Evolutionary conservation across 2,888 invertebrate species (phyloP).

Genomic region (Eulithis prunata): DNA sequence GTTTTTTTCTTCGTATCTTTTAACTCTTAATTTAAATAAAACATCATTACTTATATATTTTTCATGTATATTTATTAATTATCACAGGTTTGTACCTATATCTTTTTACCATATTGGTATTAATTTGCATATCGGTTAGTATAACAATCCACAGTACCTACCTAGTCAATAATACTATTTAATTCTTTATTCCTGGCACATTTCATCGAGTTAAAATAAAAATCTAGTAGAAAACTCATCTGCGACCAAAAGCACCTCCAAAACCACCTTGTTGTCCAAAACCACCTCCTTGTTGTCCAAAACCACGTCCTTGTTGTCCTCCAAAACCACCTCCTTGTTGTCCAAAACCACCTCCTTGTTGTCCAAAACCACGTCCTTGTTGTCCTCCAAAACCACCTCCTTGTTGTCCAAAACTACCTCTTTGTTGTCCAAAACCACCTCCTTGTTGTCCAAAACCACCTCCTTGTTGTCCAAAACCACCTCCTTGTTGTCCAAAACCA

Average conservation of each 20-base stretch:
- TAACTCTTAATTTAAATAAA: neutral
- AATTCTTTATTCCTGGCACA: too few species aligned
- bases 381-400: neutral
- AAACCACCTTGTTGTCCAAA: conserved; percentile 2
- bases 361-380: neutral
- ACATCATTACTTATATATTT: too few species aligned
- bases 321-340: neutral
- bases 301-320: neutral
- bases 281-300: neutral
- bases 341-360: too few species aligned
- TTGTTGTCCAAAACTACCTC: neutral
- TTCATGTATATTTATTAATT: neutral
- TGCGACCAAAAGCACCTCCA: conserved; percentile 1
- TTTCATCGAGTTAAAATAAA: too few species aligned
- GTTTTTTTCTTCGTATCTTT: neutral
- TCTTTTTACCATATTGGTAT: too few species aligned
- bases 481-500: too few species aligned
- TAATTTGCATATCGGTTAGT: too few species aligned
- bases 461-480: conserved; percentile 3
- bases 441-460: conserved; percentile 3
- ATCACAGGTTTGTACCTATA: neutral
- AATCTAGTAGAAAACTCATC: too few species aligned
- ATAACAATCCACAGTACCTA: too few species aligned
- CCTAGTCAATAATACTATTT: too few species aligned
- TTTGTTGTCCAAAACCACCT: too few species aligned